Percentiles rank a stretch among this genome's conserved stretches.
Evolutionary conservation across 1,140 invertebrate species (phyloP).

Genomic region (Chironomus tepperi): DNA sequence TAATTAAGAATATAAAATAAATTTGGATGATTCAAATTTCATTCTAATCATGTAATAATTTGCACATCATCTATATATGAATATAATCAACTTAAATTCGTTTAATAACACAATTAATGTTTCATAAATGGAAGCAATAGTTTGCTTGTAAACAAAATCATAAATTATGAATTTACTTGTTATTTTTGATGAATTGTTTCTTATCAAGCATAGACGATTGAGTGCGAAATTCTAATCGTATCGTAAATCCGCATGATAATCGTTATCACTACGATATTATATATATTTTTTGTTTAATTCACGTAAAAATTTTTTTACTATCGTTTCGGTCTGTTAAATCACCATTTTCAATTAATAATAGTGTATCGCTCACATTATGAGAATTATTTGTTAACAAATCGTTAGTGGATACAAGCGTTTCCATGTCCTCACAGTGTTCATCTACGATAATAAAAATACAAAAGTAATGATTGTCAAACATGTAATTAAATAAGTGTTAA

Average conservation of each 20-base stretch:
- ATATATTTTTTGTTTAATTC: neutral
- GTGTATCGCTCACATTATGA: neutral
- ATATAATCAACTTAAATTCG: too few species aligned
- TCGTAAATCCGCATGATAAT: neutral
- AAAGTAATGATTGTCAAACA: neutral
- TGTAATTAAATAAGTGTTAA: neutral
- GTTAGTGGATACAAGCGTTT: neutral
- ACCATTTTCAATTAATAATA: constrained; percentile 18
- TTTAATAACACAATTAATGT: neutral
- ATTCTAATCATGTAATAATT: too few species aligned
- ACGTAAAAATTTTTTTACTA: constrained; percentile 16
- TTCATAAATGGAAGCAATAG: neutral
- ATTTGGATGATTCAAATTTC: too few species aligned
- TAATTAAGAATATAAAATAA: too few species aligned
- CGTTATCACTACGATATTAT: neutral
- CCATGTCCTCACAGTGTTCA: neutral
- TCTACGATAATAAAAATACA: neutral
- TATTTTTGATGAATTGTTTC: neutral
- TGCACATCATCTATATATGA: too few species aligned
- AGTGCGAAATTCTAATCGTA: neutral
- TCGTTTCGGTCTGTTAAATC: neutral
- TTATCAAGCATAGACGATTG: neutral
- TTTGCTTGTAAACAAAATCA: neutral
- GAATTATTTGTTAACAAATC: constrained; percentile 11
- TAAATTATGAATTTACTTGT: neutral